phyloP scores from a whole-genome alignment of 1,140 invertebrate genomes.

The Heterodera carotae region DNA sequence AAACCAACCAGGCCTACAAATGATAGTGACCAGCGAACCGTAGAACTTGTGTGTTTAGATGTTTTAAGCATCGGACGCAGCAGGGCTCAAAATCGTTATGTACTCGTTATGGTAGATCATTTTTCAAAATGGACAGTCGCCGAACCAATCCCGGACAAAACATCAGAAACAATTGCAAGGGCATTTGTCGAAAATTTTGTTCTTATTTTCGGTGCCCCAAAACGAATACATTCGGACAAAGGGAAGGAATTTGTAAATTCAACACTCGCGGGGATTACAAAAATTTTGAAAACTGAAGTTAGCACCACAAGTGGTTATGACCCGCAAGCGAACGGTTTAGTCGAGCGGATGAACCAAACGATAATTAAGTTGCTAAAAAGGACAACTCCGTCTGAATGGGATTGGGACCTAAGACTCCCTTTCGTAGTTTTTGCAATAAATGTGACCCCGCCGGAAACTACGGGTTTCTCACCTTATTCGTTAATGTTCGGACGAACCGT shows the following conservation, averaged over 20 bases:
- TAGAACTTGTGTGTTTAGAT: slow-evolving; percentile 4
- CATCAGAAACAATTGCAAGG: neutral
- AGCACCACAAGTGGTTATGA: neutral
- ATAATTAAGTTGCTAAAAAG: slow-evolving; percentile 7
- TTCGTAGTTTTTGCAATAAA: slow-evolving; percentile 6
- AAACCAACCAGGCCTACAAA: slow-evolving; percentile 9
- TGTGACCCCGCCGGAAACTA: neutral
- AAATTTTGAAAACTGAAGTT: neutral
- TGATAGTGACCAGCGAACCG: neutral
- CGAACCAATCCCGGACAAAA: neutral
- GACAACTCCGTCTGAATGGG: slow-evolving; percentile 1
- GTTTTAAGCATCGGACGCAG: neutral
- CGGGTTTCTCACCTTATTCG: slow-evolving; percentile 8
- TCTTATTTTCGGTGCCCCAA: slow-evolving; percentile 6
- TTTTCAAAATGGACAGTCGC: slow-evolving; percentile 3
- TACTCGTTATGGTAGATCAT: neutral
- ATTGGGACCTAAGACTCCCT: slow-evolving; percentile 5
- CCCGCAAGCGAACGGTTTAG: slow-evolving; percentile 1
- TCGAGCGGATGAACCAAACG: slow-evolving; percentile 11
- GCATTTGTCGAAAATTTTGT: slow-evolving; percentile 20
- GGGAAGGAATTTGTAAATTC: neutral
- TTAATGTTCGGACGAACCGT: neutral
- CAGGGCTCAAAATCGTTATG: neutral
- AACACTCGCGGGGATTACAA: neutral
- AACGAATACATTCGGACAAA: slow-evolving; percentile 2